Evolutionary conservation across 2,113 vertebrate genomes (phyloP).

Genomic region (Bombycilla garrulus): DNA sequence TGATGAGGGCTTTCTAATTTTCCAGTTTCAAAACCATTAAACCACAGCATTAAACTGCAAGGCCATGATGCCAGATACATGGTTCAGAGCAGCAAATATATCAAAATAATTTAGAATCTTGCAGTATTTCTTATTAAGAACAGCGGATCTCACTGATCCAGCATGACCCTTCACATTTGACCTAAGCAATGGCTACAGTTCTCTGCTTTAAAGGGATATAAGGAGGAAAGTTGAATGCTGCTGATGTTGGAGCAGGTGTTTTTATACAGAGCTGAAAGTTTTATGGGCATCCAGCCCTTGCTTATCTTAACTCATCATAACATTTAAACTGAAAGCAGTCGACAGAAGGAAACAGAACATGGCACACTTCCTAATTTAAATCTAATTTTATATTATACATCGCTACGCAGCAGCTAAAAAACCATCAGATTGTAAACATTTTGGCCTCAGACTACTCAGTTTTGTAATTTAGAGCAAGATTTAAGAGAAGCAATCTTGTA

Average conservation of each 20-base stretch:
- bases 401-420: constrained; percentile 23
- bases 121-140: background rate
- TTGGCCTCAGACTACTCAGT: constrained; percentile 56
- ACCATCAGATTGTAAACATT: constrained; percentile 60
- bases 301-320: constrained; percentile 59
- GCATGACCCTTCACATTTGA: background rate
- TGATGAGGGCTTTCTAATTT: background rate
- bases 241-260: constrained; percentile 43
- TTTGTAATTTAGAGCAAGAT: constrained; percentile 50
- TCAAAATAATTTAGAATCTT: background rate
- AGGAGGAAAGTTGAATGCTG: background rate
- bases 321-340: constrained; percentile 50
- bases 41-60: background rate
- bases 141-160: background rate
- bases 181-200: background rate
- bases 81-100: background rate
- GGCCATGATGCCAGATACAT: background rate
- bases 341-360: constrained; percentile 57
- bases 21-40: background rate
- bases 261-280: constrained; percentile 30
- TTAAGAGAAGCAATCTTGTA: constrained; percentile 37
- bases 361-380: constrained; percentile 61
- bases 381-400: constrained; percentile 63
- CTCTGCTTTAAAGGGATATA: background rate
- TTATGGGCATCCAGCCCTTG: constrained; percentile 49